Base-by-base conservation (phyloP, 1,140 invertebrate species). In the Antheraea pernyi region DNA sequence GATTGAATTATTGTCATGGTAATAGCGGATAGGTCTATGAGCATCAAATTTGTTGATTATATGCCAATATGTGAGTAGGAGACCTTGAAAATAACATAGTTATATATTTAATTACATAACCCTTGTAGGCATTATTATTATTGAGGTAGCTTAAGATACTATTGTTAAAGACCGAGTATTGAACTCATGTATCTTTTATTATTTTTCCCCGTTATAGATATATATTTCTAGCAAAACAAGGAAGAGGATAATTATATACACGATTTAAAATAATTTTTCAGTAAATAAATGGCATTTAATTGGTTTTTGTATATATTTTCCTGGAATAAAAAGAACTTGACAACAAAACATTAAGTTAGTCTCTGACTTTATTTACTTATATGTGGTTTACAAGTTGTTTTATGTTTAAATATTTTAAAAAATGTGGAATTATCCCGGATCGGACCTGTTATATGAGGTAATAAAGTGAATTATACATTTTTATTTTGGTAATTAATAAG, bases 361-460 rank as follows among this genome's bases (percentile, higher is more conserved):
- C 7, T 63, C 22, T 63, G 22, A 37, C 61, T 36, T 63, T 1
- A 36, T 18, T 18, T 13, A 36, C 16, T 37, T 63, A 37, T n/a
- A 63, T 63, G n/a, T n/a, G 61, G 61, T 63, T 30, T 63, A 22
- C 7, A 37, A 53, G 61, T 22, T 19, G 61, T n/a, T 63, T 53
- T 16, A 6, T 53, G 7, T 16, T 62, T 65, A n/a, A 6, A 6
- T n/a, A 48, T 19, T 22, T 10, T 19, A 65, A 77, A 69, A 70
- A 8, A 74, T 77, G 75, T 74, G 72, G 75, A 67, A 71, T 18
- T 70, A 68, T 67, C 65, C 37, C 8, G 62, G 59, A 10, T 61
- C 65, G 3, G 68, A 72, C 39, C 18, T 74, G 0, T 66, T 77
- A 39, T 69, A 68, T 19, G 72, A 77, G 75, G 75, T 77, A 74